Base-by-base conservation (phyloP, 2,113 vertebrate genomes). In the Xiphophorus hellerii region DNA sequence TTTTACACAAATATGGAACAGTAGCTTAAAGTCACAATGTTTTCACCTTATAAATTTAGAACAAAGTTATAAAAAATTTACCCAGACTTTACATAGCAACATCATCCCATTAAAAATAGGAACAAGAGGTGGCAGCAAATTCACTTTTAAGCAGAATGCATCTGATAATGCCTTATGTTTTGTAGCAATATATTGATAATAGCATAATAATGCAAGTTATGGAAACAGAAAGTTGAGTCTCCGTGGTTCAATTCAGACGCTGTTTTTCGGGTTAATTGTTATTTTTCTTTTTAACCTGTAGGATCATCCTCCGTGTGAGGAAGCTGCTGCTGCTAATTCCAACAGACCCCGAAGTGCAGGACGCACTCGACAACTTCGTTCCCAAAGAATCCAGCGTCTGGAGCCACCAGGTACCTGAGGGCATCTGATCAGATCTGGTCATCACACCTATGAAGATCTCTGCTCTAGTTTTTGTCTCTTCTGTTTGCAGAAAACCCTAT, bases 311-410 rank as follows among this genome's bases (percentile, higher is more conserved):
- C 11, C 94, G 98, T 65, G 98, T 99, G 70, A 94, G 98, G 78
- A 98, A 98, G 73, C 95, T 99, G 80, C 93, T 99, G 63, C 95
- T 99, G 28, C 91, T 99, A 33, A 98, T 99, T 87, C 98, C 98
- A 48, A 99, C 98, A 66, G 98, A 99, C 86, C 98, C 98, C 17
- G 97, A 98, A 81, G 98, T 99, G 85, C 98, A 99, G 84, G 98
- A 99, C 84, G 97, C 98, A 67, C 95, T 99, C 13, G 98, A 99
- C 88, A 95, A 95, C 92, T 95, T 95, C 91, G 95, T 95, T 84
- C 94, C 95, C 82, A 95, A 95, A 87, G 95, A 95, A 85, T 95
- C 95, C 82, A 95, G 95, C 20, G 94, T 95, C n/a, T 95, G 95
- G 95, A 95, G 95, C 81, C 95, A 95, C 83, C 95, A 95, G 94